Base-by-base conservation (phyloP, 2,113 vertebrate genomes). In the Mandrillus leucophaeus region DNA sequence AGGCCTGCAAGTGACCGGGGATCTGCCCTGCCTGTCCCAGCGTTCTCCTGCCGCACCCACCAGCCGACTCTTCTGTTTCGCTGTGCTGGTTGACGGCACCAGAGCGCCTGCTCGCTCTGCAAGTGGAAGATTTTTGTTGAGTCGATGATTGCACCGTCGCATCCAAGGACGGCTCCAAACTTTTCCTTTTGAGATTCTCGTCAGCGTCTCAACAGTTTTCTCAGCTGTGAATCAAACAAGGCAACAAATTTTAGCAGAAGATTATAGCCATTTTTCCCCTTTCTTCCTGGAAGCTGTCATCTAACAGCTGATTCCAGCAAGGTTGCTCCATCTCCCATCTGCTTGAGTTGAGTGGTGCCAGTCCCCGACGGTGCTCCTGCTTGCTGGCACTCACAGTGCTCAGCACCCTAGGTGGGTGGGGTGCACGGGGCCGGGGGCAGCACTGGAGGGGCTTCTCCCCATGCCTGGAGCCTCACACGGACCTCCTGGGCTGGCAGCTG, bases 151-250 rank as follows among this genome's bases (percentile, higher is more conserved):
- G 61, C 76, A 61, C 68, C 50, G 1, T 38, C 30, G 8, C n/a
- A 6, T 93, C 89, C 90, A 79, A 92, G 73, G 75, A 82, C 68
- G 89, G 79, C 48, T 73, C 92, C 48, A 48, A 90, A 95, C 87
- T 92, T 85, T 85, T 93, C 87, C 92, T 95, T 97, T 83, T 76
- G 93, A 97, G 92, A 92, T 84, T 93, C 97, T 95, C 52, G 35
- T 93, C 97, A 88, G 89, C 18, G 14, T 96, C 95, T 97, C 92
- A 64, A 48, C 90, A 80, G 92, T 90, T 89, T 95, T 70, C 92
- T 95, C 87, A 92, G 97, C 96, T 85, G 94, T 5, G 70, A 97
- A 92, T 95, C 88, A 86, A 91, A 98, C 79, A 97, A 97, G 95
- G 85, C 88, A 25, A 82, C 92, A 90, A 40, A 87, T 96, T 92